Conservation (phyloP, 2,888 invertebrate species). For the Cephus nigrinus region DNA sequence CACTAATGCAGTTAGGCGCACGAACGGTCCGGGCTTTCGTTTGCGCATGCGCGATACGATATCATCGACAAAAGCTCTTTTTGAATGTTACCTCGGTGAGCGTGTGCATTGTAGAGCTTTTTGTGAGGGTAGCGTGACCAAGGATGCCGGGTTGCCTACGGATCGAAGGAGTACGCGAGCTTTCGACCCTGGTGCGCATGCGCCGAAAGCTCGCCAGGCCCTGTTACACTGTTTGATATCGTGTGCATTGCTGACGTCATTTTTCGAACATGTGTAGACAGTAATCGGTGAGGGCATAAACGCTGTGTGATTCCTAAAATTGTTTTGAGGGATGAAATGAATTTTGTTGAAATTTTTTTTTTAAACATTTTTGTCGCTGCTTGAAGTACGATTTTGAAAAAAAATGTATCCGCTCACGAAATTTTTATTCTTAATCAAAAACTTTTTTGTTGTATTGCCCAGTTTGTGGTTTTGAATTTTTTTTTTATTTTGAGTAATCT, state of each 20-base stretch:
- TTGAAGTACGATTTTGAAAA: background rate
- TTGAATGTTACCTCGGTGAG: slow-evolving; percentile 14
- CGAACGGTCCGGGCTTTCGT: background rate
- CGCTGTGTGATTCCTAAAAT: background rate
- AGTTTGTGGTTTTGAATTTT: background rate
- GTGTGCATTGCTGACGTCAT: slow-evolving; percentile 29
- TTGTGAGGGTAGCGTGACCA: slow-evolving; percentile 20
- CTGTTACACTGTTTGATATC: slow-evolving; percentile 34
- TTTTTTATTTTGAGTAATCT: background rate
- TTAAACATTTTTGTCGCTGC: background rate
- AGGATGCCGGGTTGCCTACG: slow-evolving; percentile 32
- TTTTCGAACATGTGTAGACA: background rate
- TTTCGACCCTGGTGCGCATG: slow-evolving; percentile 43
- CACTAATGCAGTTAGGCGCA: slow-evolving; percentile 7
- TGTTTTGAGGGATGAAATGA: background rate
- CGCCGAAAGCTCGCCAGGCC: slow-evolving; percentile 32
- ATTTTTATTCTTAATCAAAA: background rate
- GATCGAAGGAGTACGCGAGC: slow-evolving; percentile 49
- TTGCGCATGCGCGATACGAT: slow-evolving; percentile 12
- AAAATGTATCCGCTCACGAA: too few species aligned
- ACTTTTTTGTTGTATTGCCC: background rate
- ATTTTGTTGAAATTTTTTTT: background rate
- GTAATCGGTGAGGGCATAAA: background rate
- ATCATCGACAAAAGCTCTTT: slow-evolving; percentile 32
- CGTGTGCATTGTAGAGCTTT: slow-evolving; percentile 29